phyloP scores from a whole-genome alignment of 2,113 vertebrate genomes.

The Rhombomys opimus region DNA sequence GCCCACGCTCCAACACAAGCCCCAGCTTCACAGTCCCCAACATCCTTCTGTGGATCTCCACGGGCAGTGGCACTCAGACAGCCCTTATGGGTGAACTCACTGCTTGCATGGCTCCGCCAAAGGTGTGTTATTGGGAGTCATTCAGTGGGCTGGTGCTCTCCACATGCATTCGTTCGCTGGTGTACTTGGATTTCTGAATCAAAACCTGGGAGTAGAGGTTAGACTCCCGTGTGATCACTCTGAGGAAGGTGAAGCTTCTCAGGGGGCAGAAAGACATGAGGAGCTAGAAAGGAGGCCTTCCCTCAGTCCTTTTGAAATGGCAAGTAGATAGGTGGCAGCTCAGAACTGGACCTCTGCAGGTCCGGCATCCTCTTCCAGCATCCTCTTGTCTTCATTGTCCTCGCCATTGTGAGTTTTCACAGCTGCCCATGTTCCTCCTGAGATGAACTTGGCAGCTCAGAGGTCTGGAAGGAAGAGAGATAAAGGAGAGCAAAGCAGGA shows the following conservation, averaged over 20 bases:
- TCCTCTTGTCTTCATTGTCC: rapidly evolving
- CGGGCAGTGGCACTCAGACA: rapidly evolving
- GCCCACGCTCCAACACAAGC: background rate
- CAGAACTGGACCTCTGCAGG: background rate
- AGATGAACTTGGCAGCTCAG: background rate
- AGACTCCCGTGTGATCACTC: background rate
- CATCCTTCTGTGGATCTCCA: background rate
- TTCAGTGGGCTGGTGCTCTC: background rate
- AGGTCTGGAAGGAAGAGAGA: background rate
- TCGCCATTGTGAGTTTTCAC: background rate
- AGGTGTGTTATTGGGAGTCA: background rate
- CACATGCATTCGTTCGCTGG: background rate
- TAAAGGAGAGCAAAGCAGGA: background rate
- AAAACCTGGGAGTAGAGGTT: background rate
- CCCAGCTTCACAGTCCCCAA: background rate
- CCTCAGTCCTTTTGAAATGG: background rate
- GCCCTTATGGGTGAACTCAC: background rate
- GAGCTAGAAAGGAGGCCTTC: background rate
- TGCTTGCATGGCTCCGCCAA: background rate
- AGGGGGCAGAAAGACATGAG: rapidly evolving
- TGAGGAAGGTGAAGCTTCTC: background rate
- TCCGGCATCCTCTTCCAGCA: background rate
- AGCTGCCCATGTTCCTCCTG: background rate
- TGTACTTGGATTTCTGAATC: background rate
- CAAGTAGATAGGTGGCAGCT: background rate